A percentile compares a stretch with the other conserved stretches of the same genome.
phyloP scores from a whole-genome alignment of 2,797 vertebrate species.

The Melanotaenia pygmaea region DNA sequence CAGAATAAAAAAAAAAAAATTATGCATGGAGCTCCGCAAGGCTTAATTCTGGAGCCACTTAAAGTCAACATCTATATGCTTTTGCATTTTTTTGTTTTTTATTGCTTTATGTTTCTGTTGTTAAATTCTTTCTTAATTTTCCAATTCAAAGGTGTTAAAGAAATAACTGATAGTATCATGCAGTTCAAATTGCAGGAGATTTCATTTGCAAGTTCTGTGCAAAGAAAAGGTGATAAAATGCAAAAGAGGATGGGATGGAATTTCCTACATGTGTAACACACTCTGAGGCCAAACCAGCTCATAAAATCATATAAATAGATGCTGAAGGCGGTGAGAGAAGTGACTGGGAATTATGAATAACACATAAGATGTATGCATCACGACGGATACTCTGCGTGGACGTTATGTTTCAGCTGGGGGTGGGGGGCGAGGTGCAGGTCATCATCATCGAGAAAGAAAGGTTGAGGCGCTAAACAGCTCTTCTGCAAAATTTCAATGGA shows the following conservation, averaged over 20 bases:
- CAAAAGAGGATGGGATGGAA: too few species aligned
- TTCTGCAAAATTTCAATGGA: constrained; percentile 20
- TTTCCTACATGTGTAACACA: neutral
- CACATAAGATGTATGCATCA: neutral
- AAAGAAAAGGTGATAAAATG: neutral
- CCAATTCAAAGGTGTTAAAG: too few species aligned
- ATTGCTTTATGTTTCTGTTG: too few species aligned
- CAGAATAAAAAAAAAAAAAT: neutral
- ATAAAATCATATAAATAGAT: constrained; percentile 5
- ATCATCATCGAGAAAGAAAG: neutral
- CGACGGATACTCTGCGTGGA: neutral
- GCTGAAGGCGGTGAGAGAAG: neutral
- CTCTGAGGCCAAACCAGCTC: neutral
- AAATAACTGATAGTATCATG: neutral
- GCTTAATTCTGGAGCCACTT: constrained; percentile 1
- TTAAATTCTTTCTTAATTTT: too few species aligned
- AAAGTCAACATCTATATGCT: neutral
- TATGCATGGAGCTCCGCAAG: constrained; percentile 11
- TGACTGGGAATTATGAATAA: neutral
- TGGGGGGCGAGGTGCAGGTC: neutral
- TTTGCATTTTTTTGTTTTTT: neutral
- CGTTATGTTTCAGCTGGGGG: too few species aligned
- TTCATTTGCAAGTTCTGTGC: neutral
- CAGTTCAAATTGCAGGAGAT: neutral
- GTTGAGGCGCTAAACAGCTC: neutral